Percentiles rank a stretch among this genome's conserved stretches.
phyloP scores from a whole-genome alignment of 2,888 invertebrate species.

The Isoperla grammatica region DNA sequence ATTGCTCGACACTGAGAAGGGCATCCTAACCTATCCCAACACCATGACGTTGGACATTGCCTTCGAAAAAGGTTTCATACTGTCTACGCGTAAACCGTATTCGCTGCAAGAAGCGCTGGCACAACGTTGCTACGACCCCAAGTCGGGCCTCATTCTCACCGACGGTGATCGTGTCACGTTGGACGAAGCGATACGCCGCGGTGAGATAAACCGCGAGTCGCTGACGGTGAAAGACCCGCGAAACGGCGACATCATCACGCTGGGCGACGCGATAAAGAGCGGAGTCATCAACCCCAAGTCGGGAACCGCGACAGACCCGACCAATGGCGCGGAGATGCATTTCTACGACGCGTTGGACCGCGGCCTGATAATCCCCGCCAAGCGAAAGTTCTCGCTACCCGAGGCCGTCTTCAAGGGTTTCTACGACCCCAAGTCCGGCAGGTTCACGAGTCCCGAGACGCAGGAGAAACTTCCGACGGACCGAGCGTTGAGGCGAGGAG shows the following conservation, averaged over 20 bases:
- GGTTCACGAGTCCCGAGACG: slow-evolving; percentile 73
- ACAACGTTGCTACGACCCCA: slow-evolving; percentile 70
- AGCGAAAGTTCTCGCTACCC: slow-evolving; percentile 74
- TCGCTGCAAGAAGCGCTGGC: slow-evolving; percentile 78
- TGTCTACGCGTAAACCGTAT: slow-evolving; percentile 73
- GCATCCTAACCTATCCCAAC: slow-evolving; percentile 61
- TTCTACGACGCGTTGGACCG: slow-evolving; percentile 79
- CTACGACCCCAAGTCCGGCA: slow-evolving; percentile 78
- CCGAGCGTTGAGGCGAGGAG: slow-evolving; percentile 76
- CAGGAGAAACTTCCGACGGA: slow-evolving; percentile 74
- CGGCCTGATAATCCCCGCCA: slow-evolving; percentile 74
- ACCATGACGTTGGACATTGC: slow-evolving; percentile 69
- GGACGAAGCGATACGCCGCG: slow-evolving; percentile 65
- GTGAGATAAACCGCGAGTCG: slow-evolving; percentile 70
- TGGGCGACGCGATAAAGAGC: slow-evolving; percentile 69
- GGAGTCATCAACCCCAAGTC: slow-evolving; percentile 73
- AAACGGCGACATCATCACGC: slow-evolving; percentile 71
- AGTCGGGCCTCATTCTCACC: slow-evolving; percentile 62
- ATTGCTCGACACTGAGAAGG: slow-evolving; percentile 64
- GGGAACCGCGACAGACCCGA: slow-evolving; percentile 73
- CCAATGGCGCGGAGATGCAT: slow-evolving; percentile 65
- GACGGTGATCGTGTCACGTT: slow-evolving; percentile 60
- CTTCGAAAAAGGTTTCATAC: slow-evolving; percentile 70
- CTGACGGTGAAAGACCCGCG: slow-evolving; percentile 74
- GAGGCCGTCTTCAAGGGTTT: slow-evolving; percentile 90